phyloP scores from a whole-genome alignment of 2,797 vertebrate species.

The Catamblyrhynchus diadema region DNA sequence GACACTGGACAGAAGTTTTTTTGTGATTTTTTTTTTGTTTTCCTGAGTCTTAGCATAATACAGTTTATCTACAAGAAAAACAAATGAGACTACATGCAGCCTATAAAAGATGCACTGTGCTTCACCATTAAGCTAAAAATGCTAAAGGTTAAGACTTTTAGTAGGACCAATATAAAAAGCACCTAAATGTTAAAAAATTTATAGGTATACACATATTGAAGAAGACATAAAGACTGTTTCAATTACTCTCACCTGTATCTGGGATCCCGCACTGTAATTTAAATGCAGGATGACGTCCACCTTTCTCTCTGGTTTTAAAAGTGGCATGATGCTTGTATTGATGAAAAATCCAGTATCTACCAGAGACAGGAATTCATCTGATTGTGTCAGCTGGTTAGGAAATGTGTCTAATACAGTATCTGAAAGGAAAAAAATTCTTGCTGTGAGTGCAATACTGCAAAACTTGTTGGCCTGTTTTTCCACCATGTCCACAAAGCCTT shows the following conservation, averaged over 20 bases:
- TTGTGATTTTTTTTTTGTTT: background rate
- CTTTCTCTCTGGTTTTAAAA: conserved; percentile 78
- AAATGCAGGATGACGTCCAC: conserved; percentile 82
- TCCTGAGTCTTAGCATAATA: background rate
- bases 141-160: background rate
- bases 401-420: conserved; percentile 80
- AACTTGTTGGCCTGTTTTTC: background rate
- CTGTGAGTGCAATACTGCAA: background rate
- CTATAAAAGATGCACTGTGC: background rate
- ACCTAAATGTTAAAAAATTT: background rate
- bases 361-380: conserved; percentile 74
- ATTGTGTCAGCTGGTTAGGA: conserved; percentile 82
- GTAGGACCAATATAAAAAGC: background rate
- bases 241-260: conserved; percentile 62
- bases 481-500: background rate
- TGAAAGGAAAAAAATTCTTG: conserved; percentile 64
- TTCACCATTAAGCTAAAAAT: background rate
- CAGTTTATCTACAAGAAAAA: background rate
- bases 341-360: conserved; percentile 83
- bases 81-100: background rate
- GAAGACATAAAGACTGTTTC: background rate
- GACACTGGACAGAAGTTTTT: background rate
- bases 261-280: conserved; percentile 76
- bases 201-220: background rate
- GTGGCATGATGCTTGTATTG: conserved; percentile 80